Conservation (phyloP, 2,888 invertebrate species). For the Ochlodes sylvanus region DNA sequence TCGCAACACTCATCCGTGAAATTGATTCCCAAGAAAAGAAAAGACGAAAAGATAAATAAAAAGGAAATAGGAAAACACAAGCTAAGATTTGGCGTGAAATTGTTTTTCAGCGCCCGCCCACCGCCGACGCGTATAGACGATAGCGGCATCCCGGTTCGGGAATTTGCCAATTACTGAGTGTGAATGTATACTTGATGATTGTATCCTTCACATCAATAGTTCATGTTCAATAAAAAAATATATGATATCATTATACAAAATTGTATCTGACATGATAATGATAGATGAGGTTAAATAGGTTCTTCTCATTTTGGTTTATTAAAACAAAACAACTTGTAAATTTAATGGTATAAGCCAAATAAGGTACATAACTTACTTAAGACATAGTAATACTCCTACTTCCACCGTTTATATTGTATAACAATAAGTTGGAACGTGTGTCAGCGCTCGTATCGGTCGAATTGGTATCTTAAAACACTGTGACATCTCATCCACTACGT, state of each 20-base stretch:
- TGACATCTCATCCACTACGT: conserved; percentile 86
- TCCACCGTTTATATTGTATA: conserved; percentile 27
- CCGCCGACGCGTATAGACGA: conserved; percentile 57
- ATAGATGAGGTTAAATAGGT: too few relatives aligned
- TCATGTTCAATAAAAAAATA: not conserved
- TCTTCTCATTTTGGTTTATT: too few relatives aligned
- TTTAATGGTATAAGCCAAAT: conserved; percentile 9
- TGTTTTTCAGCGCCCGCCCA: conserved; percentile 81
- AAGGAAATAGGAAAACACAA: conserved; percentile 85
- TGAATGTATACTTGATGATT: conserved; percentile 79
- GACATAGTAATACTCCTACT: not conserved
- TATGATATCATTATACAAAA: not conserved
- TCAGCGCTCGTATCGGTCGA: conserved; percentile 65
- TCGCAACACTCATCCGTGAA: conserved; percentile 84
- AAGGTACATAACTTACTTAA: conserved; percentile 18
- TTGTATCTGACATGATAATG: too few relatives aligned
- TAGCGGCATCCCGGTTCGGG: conserved; percentile 69
- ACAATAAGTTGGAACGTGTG: conserved; percentile 32
- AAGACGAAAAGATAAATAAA: conserved; percentile 85
- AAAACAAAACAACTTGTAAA: too few relatives aligned
- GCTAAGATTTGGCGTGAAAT: conserved; percentile 86
- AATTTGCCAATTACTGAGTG: conserved; percentile 83
- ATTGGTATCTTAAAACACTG: conserved; percentile 85
- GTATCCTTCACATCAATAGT: conserved; percentile 18
- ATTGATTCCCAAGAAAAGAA: conserved; percentile 84